Evolutionary conservation across 2,888 invertebrate genomes (phyloP).

Genomic region (Drosophila borealis): DNA sequence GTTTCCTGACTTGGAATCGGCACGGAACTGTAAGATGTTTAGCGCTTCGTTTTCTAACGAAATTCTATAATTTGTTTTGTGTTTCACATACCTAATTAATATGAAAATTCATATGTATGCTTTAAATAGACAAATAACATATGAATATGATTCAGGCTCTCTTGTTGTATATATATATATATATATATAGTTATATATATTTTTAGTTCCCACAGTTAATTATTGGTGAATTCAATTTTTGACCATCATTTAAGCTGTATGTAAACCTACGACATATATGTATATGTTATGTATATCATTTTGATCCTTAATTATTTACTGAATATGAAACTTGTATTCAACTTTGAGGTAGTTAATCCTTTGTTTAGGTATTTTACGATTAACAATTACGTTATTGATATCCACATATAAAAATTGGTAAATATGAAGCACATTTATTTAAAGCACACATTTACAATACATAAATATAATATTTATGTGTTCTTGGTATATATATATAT

Average conservation of each 20-base stretch:
- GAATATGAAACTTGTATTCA: slow-evolving; percentile 72
- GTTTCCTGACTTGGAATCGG: slow-evolving; percentile 18
- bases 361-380: slow-evolving; percentile 53
- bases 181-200: slow-evolving; percentile 28
- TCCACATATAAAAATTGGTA: slow-evolving; percentile 50
- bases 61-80: slow-evolving; percentile 29
- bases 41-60: slow-evolving; percentile 27
- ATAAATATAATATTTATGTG: slow-evolving; percentile 68
- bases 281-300: slow-evolving; percentile 30
- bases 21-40: slow-evolving; percentile 19
- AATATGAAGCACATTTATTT: slow-evolving; percentile 82
- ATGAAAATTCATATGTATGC: slow-evolving; percentile 56
- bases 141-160: slow-evolving; percentile 75
- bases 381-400: slow-evolving; percentile 29
- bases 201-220: slow-evolving; percentile 50
- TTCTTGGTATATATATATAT: slow-evolving; percentile 28
- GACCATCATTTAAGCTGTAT: slow-evolving; percentile 24
- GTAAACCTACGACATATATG: slow-evolving; percentile 18
- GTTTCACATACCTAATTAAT: slow-evolving; percentile 40
- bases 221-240: slow-evolving; percentile 24
- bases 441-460: slow-evolving; percentile 83
- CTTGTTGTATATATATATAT: slow-evolving; percentile 51
- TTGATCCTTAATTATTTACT: slow-evolving; percentile 43
- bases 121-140: slow-evolving; percentile 68
- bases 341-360: slow-evolving; percentile 75